A percentile compares a stretch with the other conserved stretches of the same genome.
These are phyloP conservation scores for Mellilla xanthometata DNA, from an alignment of 2,888 invertebrate species.

Conservation along the genomic window DNA sequence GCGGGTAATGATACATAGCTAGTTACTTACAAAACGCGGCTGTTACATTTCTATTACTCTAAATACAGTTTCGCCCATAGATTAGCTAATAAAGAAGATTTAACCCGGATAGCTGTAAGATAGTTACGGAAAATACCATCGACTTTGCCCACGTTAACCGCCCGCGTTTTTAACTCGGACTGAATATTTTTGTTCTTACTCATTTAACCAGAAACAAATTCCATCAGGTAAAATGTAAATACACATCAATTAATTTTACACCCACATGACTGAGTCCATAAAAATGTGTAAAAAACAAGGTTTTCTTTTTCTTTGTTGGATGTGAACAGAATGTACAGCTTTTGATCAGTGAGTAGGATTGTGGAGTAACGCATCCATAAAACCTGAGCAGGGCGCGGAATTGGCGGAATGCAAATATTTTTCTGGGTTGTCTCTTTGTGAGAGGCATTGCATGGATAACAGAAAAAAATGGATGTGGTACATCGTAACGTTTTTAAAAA, in stretches of 20 bases:
- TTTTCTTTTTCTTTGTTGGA: slow-evolving; percentile 44
- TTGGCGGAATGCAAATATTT: slow-evolving; percentile 24
- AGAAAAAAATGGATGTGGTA: too few species aligned
- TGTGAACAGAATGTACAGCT: slow-evolving; percentile 25
- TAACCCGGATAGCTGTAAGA: slow-evolving; percentile 7
- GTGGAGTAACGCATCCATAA: slow-evolving; percentile 37
- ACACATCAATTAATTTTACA: slow-evolving; percentile 53
- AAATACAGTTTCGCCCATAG: background rate
- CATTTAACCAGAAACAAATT: slow-evolving; percentile 68
- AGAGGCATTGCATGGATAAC: too few species aligned
- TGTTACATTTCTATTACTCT: background rate
- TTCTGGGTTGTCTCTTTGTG: slow-evolving; percentile 16
- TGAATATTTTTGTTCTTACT: slow-evolving; percentile 62
- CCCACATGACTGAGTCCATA: slow-evolving; percentile 42
- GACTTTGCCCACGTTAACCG: slow-evolving; percentile 40
- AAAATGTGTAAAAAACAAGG: slow-evolving; percentile 47
- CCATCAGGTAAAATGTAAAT: slow-evolving; percentile 59
- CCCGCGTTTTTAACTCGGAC: slow-evolving; percentile 31
- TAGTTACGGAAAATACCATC: slow-evolving; percentile 31
- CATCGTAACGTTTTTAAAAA: too few species aligned
- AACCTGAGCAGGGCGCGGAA: slow-evolving; percentile 10
- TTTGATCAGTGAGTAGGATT: slow-evolving; percentile 28
- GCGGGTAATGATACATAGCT: too few species aligned
- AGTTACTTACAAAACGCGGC: too few species aligned
- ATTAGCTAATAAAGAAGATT: slow-evolving; percentile 9